Evolutionary conservation across 2,113 vertebrate species (phyloP).

Genomic region (Proteles cristata): DNA sequence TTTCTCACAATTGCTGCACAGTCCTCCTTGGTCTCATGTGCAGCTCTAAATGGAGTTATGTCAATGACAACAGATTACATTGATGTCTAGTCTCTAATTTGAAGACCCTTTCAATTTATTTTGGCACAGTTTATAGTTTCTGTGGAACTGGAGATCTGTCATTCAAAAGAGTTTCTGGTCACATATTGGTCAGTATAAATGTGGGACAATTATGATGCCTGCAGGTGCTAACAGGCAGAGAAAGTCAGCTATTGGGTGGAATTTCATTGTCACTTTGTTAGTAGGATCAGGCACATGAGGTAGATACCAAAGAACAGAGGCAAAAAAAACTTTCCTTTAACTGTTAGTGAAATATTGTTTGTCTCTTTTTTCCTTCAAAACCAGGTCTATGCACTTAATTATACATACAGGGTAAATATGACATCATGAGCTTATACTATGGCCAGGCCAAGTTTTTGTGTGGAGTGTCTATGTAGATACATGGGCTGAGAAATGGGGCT

Average conservation of each 20-base stretch:
- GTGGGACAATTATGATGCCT: background rate
- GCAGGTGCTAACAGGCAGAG: background rate
- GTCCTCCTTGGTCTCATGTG: background rate
- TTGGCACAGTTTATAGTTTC: background rate
- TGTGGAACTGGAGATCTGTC: background rate
- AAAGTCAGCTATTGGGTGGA: background rate
- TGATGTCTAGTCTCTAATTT: background rate
- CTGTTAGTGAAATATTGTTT: background rate
- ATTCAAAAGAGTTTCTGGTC: background rate
- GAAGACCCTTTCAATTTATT: background rate
- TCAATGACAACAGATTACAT: background rate
- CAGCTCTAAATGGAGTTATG: background rate
- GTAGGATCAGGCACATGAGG: background rate
- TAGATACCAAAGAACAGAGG: background rate
- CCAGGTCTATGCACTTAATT: background rate
- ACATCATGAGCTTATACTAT: background rate
- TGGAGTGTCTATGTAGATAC: background rate
- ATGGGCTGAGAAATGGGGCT: background rate
- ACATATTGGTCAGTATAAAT: background rate
- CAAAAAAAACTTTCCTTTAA: background rate
- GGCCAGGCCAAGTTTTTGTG: background rate
- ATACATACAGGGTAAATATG: background rate
- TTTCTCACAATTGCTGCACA: background rate
- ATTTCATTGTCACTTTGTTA: background rate
- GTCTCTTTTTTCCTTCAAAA: background rate